Evolutionary conservation across 2,113 vertebrate species (phyloP).

Genomic region (Pyxicephalus adspersus): DNA sequence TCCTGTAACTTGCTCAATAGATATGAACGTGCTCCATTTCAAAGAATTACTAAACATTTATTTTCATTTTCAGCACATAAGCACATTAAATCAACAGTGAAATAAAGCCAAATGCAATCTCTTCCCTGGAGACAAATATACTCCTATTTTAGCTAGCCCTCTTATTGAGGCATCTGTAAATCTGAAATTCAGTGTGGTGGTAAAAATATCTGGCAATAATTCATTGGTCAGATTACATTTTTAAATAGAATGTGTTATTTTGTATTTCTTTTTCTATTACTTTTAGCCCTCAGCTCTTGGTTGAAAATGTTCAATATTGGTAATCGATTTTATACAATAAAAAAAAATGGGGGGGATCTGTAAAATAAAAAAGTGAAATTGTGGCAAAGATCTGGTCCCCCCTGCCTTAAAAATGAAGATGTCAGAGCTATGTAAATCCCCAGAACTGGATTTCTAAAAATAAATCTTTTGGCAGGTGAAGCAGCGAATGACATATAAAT

Average conservation of each 20-base stretch:
- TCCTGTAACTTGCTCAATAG: conserved; percentile 14
- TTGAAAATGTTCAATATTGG: neutral
- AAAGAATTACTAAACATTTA: conserved; percentile 36
- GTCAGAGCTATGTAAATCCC: no score
- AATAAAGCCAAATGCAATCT: conserved; percentile 40
- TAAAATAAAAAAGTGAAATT: no score
- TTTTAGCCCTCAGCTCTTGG: neutral
- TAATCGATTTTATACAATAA: neutral
- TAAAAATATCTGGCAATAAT: neutral
- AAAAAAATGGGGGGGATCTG: no score
- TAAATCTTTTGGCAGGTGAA: no score
- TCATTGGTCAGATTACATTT: neutral
- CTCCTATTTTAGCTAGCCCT: conserved; percentile 33
- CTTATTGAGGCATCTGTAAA: conserved; percentile 1
- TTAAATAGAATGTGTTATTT: neutral
- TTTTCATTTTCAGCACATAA: conserved; percentile 39
- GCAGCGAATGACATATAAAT: no score
- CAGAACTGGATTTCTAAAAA: no score
- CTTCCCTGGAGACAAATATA: conserved; percentile 30
- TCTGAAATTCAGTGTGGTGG: conserved; percentile 6
- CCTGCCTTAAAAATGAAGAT: no score
- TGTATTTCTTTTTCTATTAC: neutral
- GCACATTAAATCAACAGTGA: conserved; percentile 38
- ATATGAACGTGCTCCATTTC: conserved; percentile 4
- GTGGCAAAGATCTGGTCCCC: no score